Evolutionary conservation across 2,888 invertebrate genomes (phyloP).

Genomic region (Nomada goodeniana): DNA sequence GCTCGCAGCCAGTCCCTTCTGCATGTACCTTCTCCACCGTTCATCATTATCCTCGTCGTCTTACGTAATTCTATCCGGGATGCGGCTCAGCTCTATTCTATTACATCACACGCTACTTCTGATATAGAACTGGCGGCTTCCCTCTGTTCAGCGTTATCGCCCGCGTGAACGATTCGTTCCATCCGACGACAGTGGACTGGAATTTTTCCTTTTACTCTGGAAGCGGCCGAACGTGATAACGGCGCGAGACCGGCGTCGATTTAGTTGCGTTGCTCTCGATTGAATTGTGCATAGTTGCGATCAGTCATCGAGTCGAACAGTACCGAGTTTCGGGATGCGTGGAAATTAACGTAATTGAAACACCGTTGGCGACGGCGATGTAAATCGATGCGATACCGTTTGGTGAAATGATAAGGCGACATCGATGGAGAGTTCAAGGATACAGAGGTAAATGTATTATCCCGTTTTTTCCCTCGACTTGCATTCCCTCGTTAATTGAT

Average conservation of each 20-base stretch:
- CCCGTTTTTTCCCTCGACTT: not conserved
- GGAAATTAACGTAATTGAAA: conserved; percentile 12
- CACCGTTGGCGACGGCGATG: not conserved
- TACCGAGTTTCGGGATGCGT: conserved; percentile 4
- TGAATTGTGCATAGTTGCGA: conserved; percentile 26
- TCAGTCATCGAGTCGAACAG: conserved; percentile 6
- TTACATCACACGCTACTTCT: conserved; percentile 42
- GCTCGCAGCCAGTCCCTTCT: not conserved
- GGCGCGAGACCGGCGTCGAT: not conserved
- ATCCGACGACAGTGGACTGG: not conserved
- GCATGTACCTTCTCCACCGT: not conserved
- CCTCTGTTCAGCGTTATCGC: not conserved
- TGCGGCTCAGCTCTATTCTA: conserved; percentile 25
- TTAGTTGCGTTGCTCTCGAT: conserved; percentile 12
- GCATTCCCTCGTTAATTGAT: conserved; percentile 10
- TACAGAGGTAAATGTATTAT: not conserved
- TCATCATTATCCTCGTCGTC: conserved; percentile 54
- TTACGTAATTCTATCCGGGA: conserved; percentile 53
- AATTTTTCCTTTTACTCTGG: not conserved
- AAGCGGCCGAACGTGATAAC: not conserved
- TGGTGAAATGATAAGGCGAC: not conserved
- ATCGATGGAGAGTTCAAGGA: not conserved
- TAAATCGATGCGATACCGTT: not conserved
- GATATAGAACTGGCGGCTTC: conserved; percentile 11
- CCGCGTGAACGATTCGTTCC: not conserved